Evolutionary conservation across 1,140 invertebrate genomes (phyloP), one percentile per base, ranked within the genome.

Genomic region (Pseudobourletiella spinata): DNA sequence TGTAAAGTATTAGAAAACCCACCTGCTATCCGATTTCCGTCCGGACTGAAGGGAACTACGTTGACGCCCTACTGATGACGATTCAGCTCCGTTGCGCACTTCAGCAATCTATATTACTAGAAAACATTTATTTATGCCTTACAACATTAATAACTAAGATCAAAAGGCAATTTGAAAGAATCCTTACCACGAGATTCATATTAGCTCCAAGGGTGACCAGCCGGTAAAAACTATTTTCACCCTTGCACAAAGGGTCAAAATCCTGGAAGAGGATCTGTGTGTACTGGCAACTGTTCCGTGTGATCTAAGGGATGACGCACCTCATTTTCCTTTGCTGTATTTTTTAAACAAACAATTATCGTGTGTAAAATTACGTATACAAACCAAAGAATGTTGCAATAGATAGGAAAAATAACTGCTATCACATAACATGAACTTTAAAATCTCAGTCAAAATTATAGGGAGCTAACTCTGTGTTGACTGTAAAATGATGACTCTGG

Each of bases 251-350:
- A 63, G 79, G 76, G 72, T 96, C 91, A 72, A 97, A 82, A 77
- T 97, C 91, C 39, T 95, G 80, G 76, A 89, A 90, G 55, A 95
- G 79, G 1, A 98, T 88, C 3, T 94, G 94, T n/a, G n/a, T n/a
- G n/a, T n/a, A n/a, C 72, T 95, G 92, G 65, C 89, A 79, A 74
- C 94, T 94, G 73, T 98, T 93, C 94, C 94, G 98, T 2, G 91
- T 93, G 67, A 98, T 97, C 82, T 97, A 91, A n/a, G 94, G 94
- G 65, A 93, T 95, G 44, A 84, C 83, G 72, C 87, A 89, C 79
- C 91, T 92, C 91, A 95, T 94, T 16, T 54, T 66, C 15, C 46
- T 48, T 42, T 42, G 16, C 11, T 8, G 6, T 18, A 20, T 6
- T 18, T 18, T 48, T 25, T 11, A 25, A 48, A n/a, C 6, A 8